phyloP scores from a whole-genome alignment of 2,797 vertebrate genomes.

The Schizopygopsis malacanthus region DNA sequence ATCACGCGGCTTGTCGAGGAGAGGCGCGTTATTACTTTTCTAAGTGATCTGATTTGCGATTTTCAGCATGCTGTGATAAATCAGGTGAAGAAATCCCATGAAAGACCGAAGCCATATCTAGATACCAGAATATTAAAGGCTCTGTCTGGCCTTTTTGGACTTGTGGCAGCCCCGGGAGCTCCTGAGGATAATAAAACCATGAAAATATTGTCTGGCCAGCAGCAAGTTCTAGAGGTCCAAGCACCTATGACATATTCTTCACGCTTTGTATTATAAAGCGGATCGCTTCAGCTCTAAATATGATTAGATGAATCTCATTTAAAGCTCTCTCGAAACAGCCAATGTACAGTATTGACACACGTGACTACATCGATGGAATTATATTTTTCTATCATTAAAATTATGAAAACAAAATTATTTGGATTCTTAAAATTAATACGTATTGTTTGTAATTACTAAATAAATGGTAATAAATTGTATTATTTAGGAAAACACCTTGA shows the following conservation, averaged over 20 bases:
- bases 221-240: background rate
- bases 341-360: too few species aligned
- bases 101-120: slow-evolving; percentile 8
- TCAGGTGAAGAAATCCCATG: slow-evolving; percentile 3
- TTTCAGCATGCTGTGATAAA: background rate
- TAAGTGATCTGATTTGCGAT: slow-evolving; percentile 17
- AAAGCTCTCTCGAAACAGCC: background rate
- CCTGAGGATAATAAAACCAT: background rate
- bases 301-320: background rate
- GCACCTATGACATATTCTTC: background rate
- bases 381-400: background rate
- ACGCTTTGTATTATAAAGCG: background rate
- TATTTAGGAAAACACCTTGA: background rate
- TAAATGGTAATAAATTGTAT: background rate
- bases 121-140: slow-evolving; percentile 13
- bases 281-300: background rate
- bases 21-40: slow-evolving; percentile 21
- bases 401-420: background rate
- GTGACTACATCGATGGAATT: background rate
- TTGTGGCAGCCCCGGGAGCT: background rate
- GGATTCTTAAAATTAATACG: background rate
- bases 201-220: background rate
- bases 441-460: too few species aligned
- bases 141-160: background rate
- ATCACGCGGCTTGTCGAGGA: background rate